phyloP scores from a whole-genome alignment of 30 jellyfish, hydroid and myxozoan genomes.

The Turritopsis rubra region DNA sequence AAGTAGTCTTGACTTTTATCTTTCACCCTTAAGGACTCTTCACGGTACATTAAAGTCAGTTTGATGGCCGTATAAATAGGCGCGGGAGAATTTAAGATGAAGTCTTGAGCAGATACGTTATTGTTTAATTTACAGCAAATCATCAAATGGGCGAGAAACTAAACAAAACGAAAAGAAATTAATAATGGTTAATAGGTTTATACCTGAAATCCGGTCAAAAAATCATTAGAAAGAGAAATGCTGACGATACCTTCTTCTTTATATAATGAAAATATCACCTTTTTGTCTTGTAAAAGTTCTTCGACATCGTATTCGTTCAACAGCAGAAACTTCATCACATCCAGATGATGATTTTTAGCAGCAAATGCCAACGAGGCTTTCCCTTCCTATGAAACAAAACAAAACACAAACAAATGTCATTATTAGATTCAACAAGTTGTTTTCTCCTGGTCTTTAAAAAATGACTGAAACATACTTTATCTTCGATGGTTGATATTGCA shows the following conservation, averaged over 20 bases:
- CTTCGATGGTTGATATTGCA: slow-evolving; percentile 81
- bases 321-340: slow-evolving; percentile 76
- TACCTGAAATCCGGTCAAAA: not conserved
- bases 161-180: not conserved
- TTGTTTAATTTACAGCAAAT: slow-evolving; percentile 82
- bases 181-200: not conserved
- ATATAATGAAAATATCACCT: slow-evolving; percentile 26
- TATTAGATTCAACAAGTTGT: too few species aligned
- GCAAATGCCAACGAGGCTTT: slow-evolving; percentile 95
- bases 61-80: slow-evolving; percentile 94
- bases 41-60: slow-evolving; percentile 64
- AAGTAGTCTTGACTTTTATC: slow-evolving; percentile 81
- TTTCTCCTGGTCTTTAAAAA: not conserved
- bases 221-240: too few species aligned
- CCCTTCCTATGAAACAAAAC: slow-evolving; percentile 54
- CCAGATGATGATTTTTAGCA: slow-evolving; percentile 89
- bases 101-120: slow-evolving; percentile 73
- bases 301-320: slow-evolving; percentile 82
- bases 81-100: slow-evolving; percentile 88
- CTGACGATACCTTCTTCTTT: not conserved
- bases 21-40: slow-evolving; percentile 71
- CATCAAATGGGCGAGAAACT: slow-evolving; percentile 87
- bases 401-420: not conserved
- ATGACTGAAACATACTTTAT: slow-evolving; percentile 19
- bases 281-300: slow-evolving; percentile 64